Evolutionary conservation across 2,113 vertebrate genomes (phyloP).

Genomic region (sheep (Ovis aries)): DNA sequence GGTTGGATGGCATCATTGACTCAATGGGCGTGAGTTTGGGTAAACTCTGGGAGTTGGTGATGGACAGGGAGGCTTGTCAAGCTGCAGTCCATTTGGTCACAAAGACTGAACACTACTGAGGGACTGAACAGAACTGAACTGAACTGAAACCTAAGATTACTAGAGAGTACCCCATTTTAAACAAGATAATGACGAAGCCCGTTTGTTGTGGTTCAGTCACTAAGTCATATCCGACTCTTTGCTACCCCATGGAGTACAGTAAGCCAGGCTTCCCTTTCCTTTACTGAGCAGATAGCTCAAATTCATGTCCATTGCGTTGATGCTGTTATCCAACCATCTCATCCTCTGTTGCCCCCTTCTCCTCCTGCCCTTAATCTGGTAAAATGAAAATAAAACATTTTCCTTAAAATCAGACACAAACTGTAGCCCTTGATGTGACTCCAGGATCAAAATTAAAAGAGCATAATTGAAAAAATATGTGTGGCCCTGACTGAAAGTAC

Average conservation of each 20-base stretch:
- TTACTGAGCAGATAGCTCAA: not conserved
- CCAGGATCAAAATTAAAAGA: not conserved
- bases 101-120: not conserved
- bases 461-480: not conserved
- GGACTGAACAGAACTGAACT: not conserved
- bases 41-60: not conserved
- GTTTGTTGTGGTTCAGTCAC: not conserved
- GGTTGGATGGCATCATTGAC: not conserved
- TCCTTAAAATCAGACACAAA: not conserved
- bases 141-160: not conserved
- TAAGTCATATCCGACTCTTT: not conserved
- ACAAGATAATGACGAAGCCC: not conserved
- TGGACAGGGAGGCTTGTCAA: not conserved
- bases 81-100: not conserved
- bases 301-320: not conserved
- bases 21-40: not conserved
- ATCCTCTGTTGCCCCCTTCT: not conserved
- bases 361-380: not conserved
- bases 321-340: not conserved
- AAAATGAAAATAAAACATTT: not conserved
- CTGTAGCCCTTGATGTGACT: not conserved
- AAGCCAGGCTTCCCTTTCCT: not conserved
- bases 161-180: not conserved
- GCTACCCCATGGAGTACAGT: not conserved
- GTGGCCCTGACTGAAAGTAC: not conserved